Evolutionary conservation across 2,797 vertebrate species (phyloP), one percentile per base, ranked within the genome.

Genomic region (Momotus momota): DNA sequence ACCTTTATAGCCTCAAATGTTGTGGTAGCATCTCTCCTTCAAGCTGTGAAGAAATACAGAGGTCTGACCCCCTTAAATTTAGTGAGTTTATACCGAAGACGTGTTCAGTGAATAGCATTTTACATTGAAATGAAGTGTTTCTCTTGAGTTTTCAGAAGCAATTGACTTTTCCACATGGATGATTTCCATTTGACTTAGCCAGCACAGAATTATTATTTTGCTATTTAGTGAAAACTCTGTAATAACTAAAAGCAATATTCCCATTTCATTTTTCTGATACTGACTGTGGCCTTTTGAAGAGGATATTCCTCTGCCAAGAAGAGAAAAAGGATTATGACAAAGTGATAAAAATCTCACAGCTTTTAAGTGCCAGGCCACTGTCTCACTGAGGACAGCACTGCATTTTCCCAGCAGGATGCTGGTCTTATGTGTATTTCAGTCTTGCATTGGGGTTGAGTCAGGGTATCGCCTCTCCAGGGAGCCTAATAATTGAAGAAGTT

Each of bases 401-500:
- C 62, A 27, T 85, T 66, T 62, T 93, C 69, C 84, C 72, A 85
- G 88, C 64, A 83, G 69, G 79, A 73, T 19, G 1, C 22, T 40
- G 60, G 49, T 71, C 23, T 61, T 41, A 9, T 8, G 61, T 87
- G 65, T 85, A 82, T 87, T 93, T 86, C 48, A 57, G 79, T 89
- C 92, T 96, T 87, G 81, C 94, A 92, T 86, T 86, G 83, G 58
- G 71, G 22, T 25, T 86, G 57, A 52, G 26, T 52, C 25, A 52
- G n/a, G 18, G n/a, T 65, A n/a, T 89, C 79, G 40, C 46, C 67
- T 82, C 81, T 35, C 23, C 38, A 38, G 48, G 72, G 74, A 74
- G 88, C 52, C 81, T 92, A 85, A 81, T 94, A 81, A 87, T 78
- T 94, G 74, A 94, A 80, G 92, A 93, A 87, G 74, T 23, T 82